Evolutionary conservation across 2,888 invertebrate species (phyloP).

Genomic region (Gryllus longicercus): DNA sequence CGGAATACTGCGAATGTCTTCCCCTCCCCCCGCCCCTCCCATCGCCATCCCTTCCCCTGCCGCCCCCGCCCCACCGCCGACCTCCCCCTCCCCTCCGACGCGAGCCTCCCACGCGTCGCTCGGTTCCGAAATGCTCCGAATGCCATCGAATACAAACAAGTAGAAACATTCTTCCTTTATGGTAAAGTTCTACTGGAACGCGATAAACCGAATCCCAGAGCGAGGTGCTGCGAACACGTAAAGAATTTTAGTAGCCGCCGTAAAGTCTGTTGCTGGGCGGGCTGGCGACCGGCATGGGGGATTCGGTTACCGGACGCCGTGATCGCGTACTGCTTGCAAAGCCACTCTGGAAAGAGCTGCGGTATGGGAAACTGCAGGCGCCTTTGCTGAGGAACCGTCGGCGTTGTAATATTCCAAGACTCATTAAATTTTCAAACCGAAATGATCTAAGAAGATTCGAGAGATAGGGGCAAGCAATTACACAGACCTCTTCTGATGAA

Average conservation of each 20-base stretch:
- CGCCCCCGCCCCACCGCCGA: neutral
- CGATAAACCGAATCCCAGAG: constrained; percentile 8
- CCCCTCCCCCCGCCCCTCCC: neutral
- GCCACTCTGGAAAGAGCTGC: too few species aligned
- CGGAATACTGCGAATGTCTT: constrained; percentile 6
- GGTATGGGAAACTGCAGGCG: too few species aligned
- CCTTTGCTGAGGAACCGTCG: too few species aligned
- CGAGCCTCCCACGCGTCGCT: neutral
- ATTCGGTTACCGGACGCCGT: too few species aligned
- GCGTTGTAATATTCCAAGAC: too few species aligned
- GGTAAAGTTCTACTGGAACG: constrained; percentile 4
- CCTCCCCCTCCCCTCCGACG: neutral
- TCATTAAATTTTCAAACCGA: too few species aligned
- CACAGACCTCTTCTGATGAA: too few species aligned
- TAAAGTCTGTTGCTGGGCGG: neutral
- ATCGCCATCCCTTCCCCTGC: neutral
- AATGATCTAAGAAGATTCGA: too few species aligned
- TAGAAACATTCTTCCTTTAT: constrained; percentile 10
- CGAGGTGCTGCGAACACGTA: neutral
- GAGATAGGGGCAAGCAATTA: too few species aligned
- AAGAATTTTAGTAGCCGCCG: neutral
- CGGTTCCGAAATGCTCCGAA: constrained; percentile 5
- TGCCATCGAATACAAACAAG: constrained; percentile 17
- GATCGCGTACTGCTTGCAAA: too few species aligned
- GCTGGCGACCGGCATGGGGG: too few species aligned